phyloP scores from a whole-genome alignment of 2,888 invertebrate genomes.

The Pristionchus entomophagus region DNA sequence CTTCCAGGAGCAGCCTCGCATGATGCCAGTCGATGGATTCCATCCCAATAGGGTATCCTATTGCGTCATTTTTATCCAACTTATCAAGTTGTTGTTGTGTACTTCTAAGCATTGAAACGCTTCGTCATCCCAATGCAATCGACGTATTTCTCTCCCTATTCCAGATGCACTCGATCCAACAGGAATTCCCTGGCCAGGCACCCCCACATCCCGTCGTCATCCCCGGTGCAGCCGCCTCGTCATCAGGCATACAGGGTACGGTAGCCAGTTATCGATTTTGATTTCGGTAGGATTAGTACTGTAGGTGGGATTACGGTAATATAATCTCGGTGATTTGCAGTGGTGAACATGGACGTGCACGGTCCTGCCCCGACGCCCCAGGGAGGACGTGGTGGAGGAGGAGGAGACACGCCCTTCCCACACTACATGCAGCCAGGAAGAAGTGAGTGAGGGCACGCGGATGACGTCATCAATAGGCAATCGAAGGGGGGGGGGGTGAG shows the following conservation, averaged over 20 bases:
- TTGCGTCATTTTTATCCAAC: too few relatives aligned
- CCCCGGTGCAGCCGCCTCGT: not conserved
- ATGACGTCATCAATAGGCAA: not conserved
- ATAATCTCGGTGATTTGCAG: not conserved
- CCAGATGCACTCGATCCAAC: conserved; percentile 38
- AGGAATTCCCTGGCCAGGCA: conserved; percentile 33
- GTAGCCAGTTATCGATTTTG: not conserved
- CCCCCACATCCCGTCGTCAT: not conserved
- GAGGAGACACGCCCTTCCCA: not conserved
- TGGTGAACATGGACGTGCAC: conserved; percentile 34
- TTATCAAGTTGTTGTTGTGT: too few relatives aligned
- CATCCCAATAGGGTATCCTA: conserved; percentile 17
- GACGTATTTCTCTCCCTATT: too few relatives aligned
- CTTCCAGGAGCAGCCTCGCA: conserved; percentile 8
- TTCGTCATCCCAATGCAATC: too few relatives aligned
- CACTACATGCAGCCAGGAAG: not conserved
- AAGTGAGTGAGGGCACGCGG: conserved; percentile 25
- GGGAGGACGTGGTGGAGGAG: not conserved
- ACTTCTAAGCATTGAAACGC: too few relatives aligned
- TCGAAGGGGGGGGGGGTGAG: not conserved
- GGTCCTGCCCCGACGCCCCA: not conserved
- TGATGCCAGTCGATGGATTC: not conserved
- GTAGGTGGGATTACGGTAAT: not conserved
- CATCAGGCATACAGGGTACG: conserved; percentile 20
- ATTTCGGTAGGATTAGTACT: not conserved